Evolutionary conservation across 1,140 invertebrate species (phyloP).

Genomic region (Cardiocondyla obscurior): DNA sequence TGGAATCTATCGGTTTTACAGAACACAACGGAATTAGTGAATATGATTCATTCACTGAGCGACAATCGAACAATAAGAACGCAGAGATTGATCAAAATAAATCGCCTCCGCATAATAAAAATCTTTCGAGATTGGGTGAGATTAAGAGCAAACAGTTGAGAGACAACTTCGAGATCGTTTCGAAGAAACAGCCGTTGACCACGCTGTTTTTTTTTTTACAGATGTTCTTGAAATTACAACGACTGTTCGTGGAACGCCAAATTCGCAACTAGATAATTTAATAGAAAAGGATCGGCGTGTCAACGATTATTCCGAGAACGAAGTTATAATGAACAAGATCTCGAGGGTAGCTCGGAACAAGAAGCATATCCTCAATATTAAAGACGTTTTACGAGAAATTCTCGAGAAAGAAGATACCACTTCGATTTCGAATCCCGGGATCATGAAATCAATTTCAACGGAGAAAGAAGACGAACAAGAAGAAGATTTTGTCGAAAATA

Average conservation of each 20-base stretch:
- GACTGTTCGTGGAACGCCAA: not conserved
- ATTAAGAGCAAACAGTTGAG: not conserved
- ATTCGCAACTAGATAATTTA: not conserved
- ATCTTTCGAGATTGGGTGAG: not conserved
- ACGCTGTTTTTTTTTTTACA: not conserved
- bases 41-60: not conserved
- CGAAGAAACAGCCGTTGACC: not conserved
- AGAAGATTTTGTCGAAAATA: not conserved
- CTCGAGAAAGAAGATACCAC: not conserved
- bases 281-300: not conserved
- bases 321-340: not conserved
- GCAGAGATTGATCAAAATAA: not conserved
- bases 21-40: not conserved
- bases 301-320: not conserved
- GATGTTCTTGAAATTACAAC: not conserved
- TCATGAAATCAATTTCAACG: not conserved
- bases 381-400: not conserved
- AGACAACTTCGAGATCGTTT: not conserved
- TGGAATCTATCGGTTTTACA: not conserved
- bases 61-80: not conserved
- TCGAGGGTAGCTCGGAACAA: not conserved
- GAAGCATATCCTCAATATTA: not conserved
- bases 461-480: not conserved
- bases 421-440: not conserved
- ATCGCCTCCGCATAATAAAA: not conserved